Percentiles rank a stretch among this genome's conserved stretches.
These are phyloP conservation scores for Trichonephila clavata DNA, from an alignment of 1,140 invertebrate genomes.

Conservation along the genomic window DNA sequence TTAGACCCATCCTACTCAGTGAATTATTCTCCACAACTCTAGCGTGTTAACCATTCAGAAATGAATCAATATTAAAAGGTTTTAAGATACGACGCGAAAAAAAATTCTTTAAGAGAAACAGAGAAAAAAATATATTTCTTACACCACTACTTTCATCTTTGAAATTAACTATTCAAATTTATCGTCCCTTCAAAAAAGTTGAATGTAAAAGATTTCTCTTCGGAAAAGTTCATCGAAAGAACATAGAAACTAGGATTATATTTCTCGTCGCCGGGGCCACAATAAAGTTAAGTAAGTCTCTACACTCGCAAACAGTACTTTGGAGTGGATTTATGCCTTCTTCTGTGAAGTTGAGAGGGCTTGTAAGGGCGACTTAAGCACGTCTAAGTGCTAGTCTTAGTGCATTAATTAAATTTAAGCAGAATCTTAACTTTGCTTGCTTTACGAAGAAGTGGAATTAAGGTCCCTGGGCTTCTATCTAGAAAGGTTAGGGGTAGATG, in stretches of 20 bases:
- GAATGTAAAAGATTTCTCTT: too few species aligned
- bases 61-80: too few species aligned
- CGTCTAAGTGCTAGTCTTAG: slow-evolving; percentile 24
- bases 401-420: slow-evolving; percentile 54
- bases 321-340: slow-evolving; percentile 19
- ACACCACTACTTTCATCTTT: too few species aligned
- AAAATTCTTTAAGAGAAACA: too few species aligned
- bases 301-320: neutral
- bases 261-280: neutral
- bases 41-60: too few species aligned
- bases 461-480: neutral
- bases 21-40: too few species aligned
- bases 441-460: slow-evolving; percentile 30
- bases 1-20: too few species aligned
- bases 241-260: neutral
- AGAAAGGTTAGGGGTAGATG: neutral
- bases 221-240: too few species aligned
- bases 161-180: too few species aligned
- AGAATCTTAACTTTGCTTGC: slow-evolving; percentile 29
- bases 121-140: too few species aligned
- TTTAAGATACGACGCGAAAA: too few species aligned
- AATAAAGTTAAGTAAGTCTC: slow-evolving; percentile 26
- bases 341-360: neutral
- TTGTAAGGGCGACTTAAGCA: slow-evolving; percentile 24
- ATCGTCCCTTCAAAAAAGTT: too few species aligned